Conservation (phyloP, 1,140 invertebrate species). For the Drosophila seguyi region DNA sequence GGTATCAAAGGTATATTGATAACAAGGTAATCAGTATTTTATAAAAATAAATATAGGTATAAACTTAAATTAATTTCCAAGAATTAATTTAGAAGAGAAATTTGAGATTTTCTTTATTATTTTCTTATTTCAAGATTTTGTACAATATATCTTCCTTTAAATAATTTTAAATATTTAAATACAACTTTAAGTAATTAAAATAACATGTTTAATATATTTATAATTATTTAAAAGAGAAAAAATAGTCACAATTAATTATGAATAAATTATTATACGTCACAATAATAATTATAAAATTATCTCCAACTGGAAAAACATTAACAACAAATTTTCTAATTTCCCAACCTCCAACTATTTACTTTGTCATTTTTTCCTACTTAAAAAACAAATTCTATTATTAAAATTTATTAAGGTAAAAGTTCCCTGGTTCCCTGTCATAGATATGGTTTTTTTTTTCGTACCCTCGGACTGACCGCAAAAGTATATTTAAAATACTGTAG, state of each 20-base stretch:
- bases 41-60: not conserved
- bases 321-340: not conserved
- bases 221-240: no score
- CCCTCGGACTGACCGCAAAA: constrained; percentile 43
- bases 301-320: not conserved
- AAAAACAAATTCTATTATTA: not conserved
- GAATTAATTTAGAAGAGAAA: not conserved
- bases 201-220: no score
- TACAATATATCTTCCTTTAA: no score
- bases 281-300: not conserved
- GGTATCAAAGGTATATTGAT: not conserved
- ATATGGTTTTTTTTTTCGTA: constrained; percentile 19
- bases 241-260: no score
- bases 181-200: no score
- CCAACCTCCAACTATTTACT: not conserved
- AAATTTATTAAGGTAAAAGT: not conserved
- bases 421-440: not conserved
- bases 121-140: no score
- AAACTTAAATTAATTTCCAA: not conserved
- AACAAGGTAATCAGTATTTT: no score
- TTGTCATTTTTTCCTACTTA: not conserved
- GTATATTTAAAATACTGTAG: constrained; percentile 69
- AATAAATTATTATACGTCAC: no score
- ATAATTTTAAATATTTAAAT: no score
- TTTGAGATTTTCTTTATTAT: no score